Conservation (phyloP, 2,797 vertebrate genomes). For the Aselliscus stoliczkanus region DNA sequence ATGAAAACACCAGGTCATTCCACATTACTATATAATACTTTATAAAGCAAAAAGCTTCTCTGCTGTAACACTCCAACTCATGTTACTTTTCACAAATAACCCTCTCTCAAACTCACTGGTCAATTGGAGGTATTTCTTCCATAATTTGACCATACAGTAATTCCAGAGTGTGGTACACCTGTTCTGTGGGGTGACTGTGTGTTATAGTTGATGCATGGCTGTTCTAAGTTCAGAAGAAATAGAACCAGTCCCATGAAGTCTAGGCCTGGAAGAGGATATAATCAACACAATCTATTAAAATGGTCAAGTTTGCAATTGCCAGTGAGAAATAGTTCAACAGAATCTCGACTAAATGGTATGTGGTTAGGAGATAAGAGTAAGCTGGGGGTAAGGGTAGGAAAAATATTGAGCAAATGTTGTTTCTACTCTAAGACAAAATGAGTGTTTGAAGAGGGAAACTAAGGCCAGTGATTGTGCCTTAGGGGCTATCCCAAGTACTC, state of each 20-base stretch:
- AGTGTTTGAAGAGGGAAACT: not conserved
- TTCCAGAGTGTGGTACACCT: fast-evolving
- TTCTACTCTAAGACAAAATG: not conserved
- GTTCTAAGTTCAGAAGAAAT: not conserved
- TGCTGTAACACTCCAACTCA: too few relatives aligned
- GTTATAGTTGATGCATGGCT: not conserved
- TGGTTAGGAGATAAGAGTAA: not conserved
- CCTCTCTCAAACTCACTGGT: not conserved
- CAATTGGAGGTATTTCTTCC: not conserved
- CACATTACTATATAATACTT: not conserved
- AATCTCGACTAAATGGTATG: not conserved
- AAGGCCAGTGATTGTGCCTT: not conserved
- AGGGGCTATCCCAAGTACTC: fast-evolving
- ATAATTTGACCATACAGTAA: not conserved
- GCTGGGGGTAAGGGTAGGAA: not conserved
- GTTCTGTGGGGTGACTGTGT: not conserved
- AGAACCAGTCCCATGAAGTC: not conserved
- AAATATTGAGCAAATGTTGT: not conserved
- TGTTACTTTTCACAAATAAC: not conserved
- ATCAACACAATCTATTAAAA: not conserved
- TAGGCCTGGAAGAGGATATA: too few relatives aligned
- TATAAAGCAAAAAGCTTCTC: not conserved
- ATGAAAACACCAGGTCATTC: not conserved
- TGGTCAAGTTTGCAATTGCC: not conserved
- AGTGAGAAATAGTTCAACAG: not conserved